Base-by-base conservation (phyloP, 2,888 invertebrate genomes). In the Pseudococcus longispinus region DNA sequence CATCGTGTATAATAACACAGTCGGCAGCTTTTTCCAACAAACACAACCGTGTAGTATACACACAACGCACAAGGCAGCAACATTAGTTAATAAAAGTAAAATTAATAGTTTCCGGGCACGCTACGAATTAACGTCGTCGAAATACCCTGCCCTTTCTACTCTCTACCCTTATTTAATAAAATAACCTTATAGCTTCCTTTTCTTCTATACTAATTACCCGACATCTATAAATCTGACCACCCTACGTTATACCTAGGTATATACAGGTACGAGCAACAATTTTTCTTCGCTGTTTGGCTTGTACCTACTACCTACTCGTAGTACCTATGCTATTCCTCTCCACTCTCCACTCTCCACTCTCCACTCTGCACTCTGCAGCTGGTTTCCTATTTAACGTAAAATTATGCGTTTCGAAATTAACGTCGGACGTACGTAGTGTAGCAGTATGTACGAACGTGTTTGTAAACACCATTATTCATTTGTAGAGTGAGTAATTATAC, bases 81-180 rank as follows among this genome's bases (percentile, higher is more conserved):
- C 77, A 80, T 80, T 80, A 80, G 77, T 80, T 80, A 80, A 80
- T 80, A 80, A 80, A 80, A 80, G 42, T 80, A 42, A 80, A 80
- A 80, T 80, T 80, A 80, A 80, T 80, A 80, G 77, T 80, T 80
- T 80, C 77, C 77, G 77, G 77, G 42, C 77, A 80, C 77, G 77
- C 77, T 80, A 80, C 77, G 42, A 80, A 80, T 80, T 80, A 80
- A 80, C 77, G 77, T 80, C 32, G 77, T 80, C 77, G 23, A 80
- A 80, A 80, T 80, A 20, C 77, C 23, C 77, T 37, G n/a, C 77
- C 70, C 29, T 70, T 29, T 60, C 60, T 60, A 23, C 23, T 11
- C 20, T 37, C 42, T 42, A 80, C 77, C 77, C 77, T 80, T 80
- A 80, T 80, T 80, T 80, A 80, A 80, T 80, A 42, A 80, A 80